phyloP scores from a whole-genome alignment of 2,797 vertebrate species.

The Trachops cirrhosus region DNA sequence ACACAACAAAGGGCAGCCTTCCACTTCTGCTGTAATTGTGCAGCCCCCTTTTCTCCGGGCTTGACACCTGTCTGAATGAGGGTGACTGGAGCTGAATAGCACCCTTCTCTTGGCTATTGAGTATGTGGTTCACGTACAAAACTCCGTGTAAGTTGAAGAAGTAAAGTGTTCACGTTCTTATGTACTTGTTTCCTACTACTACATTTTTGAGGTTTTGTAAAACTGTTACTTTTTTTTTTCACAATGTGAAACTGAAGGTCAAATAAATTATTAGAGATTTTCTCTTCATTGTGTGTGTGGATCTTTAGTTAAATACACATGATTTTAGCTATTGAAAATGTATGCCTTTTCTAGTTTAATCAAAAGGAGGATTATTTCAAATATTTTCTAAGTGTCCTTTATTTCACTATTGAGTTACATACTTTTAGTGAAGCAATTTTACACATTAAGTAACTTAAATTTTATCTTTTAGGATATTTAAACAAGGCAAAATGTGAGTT shows the following conservation, averaged over 20 bases:
- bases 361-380: background rate
- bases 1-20: slow-evolving; percentile 90
- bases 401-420: background rate
- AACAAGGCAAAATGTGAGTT: background rate
- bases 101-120: slow-evolving; percentile 77
- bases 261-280: slow-evolving; percentile 98
- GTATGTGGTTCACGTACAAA: slow-evolving; percentile 78
- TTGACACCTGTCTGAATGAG: slow-evolving; percentile 87
- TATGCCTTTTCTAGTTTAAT: background rate
- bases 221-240: slow-evolving; percentile 91
- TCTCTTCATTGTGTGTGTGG: slow-evolving; percentile 85
- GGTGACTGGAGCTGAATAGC: slow-evolving; percentile 83
- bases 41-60: slow-evolving; percentile 85
- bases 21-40: slow-evolving; percentile 90
- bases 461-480: background rate
- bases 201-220: slow-evolving; percentile 92
- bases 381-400: background rate
- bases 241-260: slow-evolving; percentile 99
- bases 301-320: slow-evolving; percentile 73
- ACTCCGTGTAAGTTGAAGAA: slow-evolving; percentile 78
- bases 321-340: slow-evolving; percentile 47
- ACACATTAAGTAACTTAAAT: background rate
- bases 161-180: slow-evolving; percentile 73
- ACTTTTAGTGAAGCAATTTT: background rate
- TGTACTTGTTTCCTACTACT: slow-evolving; percentile 80